Evolutionary conservation across 2,797 vertebrate species (phyloP), one percentile per base, ranked within the genome.

Genomic region (Anas georgica): DNA sequence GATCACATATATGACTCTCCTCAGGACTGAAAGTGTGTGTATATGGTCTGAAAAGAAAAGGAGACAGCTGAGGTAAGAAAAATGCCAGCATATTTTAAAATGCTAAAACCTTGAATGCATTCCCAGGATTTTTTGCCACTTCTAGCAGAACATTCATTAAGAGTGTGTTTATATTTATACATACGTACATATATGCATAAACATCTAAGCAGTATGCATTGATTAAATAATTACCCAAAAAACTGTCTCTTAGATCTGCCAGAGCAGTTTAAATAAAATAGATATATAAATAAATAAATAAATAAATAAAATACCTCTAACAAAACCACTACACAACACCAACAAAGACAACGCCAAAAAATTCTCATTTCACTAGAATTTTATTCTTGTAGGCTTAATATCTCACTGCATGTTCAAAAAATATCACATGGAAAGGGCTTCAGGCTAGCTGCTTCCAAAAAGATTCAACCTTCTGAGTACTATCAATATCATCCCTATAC

Each of bases 401-500:
- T 97, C 95, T 97, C 92, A 92, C 94, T 96, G 91, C 92, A 95
- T 68, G 97, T 97, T 96, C 97, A 98, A 97, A 98, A 98, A 97
- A 93, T 95, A 95, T 93, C 96, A 97, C 91, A 94, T 7, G 23
- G 86, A 96, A 98, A 98, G 88, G 90, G 96, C 96, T 98, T 94
- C 68, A 7, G 96, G 96, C 96, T 97, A 96, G 96, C 92, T 96
- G 43, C 91, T 97, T 97, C 97, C 95, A 96, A 97, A 97, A 97
- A 92, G 91, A 97, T 96, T 97, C 95, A 96, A 92, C 96, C 97
- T 97, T 97, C 94, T 45, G 29, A 97, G 97, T 94, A 91, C 96
- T 97, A 97, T 98, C 97, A 97, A 72, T 98, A 97, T 97, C 98
- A 98, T 95, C 84, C 74, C 76, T 92, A 95, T 96, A 97, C 93